These are phyloP conservation scores for Patella pellucida DNA, from an alignment of 2,888 invertebrate species.

Conservation along the genomic window DNA sequence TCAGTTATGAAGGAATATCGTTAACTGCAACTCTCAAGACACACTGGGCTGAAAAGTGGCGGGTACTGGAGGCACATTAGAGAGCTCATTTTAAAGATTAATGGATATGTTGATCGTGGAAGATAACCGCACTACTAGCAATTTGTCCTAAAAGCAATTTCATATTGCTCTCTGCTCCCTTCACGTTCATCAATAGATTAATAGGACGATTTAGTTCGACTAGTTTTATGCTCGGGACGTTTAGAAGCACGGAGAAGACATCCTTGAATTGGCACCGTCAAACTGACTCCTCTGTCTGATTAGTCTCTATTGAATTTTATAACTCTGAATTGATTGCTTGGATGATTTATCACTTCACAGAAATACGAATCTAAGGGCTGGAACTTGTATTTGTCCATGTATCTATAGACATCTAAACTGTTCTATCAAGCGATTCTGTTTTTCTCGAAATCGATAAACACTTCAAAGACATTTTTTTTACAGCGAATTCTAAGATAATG, in stretches of 20 bases:
- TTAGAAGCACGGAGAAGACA: no score
- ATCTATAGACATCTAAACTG: no score
- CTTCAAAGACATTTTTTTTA: no score
- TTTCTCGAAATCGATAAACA: no score
- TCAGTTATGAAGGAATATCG: not conserved
- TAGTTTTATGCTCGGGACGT: no score
- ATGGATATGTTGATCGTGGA: constrained; percentile 15
- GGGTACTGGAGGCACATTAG: constrained; percentile 19
- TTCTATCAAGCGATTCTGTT: no score
- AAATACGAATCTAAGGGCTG: no score
- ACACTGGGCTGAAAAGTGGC: not conserved
- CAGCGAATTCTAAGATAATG: no score
- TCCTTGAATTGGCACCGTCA: no score
- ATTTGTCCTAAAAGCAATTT: constrained; percentile 24
- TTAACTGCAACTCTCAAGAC: no score
- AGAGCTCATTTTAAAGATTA: constrained; percentile 18
- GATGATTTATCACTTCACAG: not conserved
- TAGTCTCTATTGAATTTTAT: constrained; percentile 6
- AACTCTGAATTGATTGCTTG: not conserved
- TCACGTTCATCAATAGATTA: constrained; percentile 19
- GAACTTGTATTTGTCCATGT: no score
- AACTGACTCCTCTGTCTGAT: no score
- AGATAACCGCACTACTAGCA: constrained; percentile 13
- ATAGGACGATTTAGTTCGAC: constrained; percentile 16
- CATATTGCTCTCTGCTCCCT: constrained; percentile 17